phyloP scores from a whole-genome alignment of 1,140 invertebrate genomes.

The Ephestia elutella region DNA sequence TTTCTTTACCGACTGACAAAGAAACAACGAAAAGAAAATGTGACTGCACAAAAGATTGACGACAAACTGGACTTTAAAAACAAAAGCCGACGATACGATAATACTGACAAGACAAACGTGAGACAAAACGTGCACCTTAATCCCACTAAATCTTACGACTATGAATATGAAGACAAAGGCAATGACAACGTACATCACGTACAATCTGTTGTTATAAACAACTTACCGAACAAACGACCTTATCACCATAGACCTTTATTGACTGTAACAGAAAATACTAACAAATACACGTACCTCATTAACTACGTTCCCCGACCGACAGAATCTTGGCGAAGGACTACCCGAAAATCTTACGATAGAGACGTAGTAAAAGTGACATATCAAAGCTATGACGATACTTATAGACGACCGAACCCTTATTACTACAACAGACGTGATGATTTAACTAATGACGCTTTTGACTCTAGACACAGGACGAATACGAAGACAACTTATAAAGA shows the following conservation, averaged over 20 bases:
- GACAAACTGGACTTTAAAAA: conserved; percentile 75
- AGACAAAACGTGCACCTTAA: conserved; percentile 32
- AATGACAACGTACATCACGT: conserved; percentile 55
- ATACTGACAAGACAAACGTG: conserved; percentile 35
- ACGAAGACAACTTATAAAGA: conserved; percentile 24
- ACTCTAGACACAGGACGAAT: conserved; percentile 36
- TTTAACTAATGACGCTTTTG: conserved; percentile 23
- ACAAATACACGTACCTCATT: conserved; percentile 67
- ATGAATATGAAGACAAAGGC: conserved; percentile 51
- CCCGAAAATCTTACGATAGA: conserved; percentile 41
- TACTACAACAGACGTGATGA: conserved; percentile 57
- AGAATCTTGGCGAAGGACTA: conserved; percentile 56
- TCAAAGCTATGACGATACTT: conserved; percentile 63
- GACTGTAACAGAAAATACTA: conserved; percentile 62
- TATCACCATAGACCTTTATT: conserved; percentile 54
- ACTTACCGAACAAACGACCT: conserved; percentile 55
- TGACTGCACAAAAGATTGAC: conserved; percentile 53
- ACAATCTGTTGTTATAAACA: conserved; percentile 61
- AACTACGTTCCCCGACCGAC: conserved; percentile 67
- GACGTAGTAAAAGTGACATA: conserved; percentile 68
- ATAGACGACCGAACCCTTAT: conserved; percentile 59
- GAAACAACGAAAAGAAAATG: conserved; percentile 25
- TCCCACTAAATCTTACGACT: conserved; percentile 27
- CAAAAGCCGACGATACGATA: conserved; percentile 55
- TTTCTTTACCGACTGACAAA: conserved; percentile 20